Conservation (phyloP, 2,888 invertebrate species). For the Epirrita christyi region DNA sequence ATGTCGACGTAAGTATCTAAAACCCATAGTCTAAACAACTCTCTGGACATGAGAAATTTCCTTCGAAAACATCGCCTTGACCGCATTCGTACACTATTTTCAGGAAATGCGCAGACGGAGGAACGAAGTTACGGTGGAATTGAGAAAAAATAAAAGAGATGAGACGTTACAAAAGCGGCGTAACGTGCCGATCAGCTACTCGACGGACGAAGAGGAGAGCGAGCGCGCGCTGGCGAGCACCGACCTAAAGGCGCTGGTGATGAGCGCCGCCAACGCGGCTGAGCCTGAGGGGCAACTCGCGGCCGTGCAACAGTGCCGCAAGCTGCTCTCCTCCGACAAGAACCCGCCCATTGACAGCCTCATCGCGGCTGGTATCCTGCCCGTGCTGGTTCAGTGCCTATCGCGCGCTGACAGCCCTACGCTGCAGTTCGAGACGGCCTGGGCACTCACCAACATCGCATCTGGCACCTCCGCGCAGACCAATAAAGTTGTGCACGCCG, state of each 20-base stretch:
- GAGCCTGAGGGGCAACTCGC: conserved; percentile 92
- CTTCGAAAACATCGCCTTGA: conserved; percentile 28
- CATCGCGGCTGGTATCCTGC: conserved; percentile 97
- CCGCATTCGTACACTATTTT: conserved; percentile 51
- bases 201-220: conserved; percentile 91
- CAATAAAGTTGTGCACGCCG: conserved; percentile 94
- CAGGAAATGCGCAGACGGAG: conserved; percentile 98
- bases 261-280: conserved; percentile 92
- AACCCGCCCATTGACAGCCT: conserved; percentile 99
- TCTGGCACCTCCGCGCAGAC: conserved; percentile 97
- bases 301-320: conserved; percentile 97
- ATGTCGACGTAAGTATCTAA: conserved; percentile 95
- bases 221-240: conserved; percentile 88
- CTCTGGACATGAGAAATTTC: background rate
- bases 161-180: conserved; percentile 98
- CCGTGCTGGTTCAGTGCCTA: conserved; percentile 96
- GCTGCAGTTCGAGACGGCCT: conserved; percentile 98
- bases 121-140: conserved; percentile 98
- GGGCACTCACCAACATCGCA: conserved; percentile 99
- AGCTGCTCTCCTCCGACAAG: conserved; percentile 97
- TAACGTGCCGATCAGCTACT: conserved; percentile 96
- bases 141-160: conserved; percentile 99
- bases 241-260: conserved; percentile 92
- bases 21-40: conserved; percentile 1
- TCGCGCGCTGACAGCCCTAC: conserved; percentile 93